Evolutionary conservation across 2,113 vertebrate species (phyloP).

Genomic region (Ptyas mucosa): DNA sequence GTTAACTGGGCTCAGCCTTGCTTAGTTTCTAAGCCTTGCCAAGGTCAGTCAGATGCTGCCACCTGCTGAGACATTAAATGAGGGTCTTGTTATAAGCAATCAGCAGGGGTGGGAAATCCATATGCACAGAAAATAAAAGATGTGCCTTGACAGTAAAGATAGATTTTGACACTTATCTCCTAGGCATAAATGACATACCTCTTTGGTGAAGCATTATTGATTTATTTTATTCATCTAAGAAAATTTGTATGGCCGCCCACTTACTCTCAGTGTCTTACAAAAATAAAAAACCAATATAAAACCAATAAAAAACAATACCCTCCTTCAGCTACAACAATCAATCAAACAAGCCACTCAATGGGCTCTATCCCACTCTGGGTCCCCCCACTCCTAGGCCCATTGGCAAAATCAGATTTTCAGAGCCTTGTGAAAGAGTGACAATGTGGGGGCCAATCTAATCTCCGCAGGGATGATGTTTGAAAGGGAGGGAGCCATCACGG

Average conservation of each 20-base stretch:
- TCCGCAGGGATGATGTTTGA: neutral
- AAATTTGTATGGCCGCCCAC: too few relatives aligned
- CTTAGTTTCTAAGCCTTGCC: neutral
- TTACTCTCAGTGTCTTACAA: too few relatives aligned
- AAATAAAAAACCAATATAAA: too few relatives aligned
- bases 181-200: neutral
- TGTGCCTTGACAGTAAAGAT: neutral
- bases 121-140: neutral
- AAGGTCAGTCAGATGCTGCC: neutral
- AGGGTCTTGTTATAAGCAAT: neutral
- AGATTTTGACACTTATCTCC: neutral
- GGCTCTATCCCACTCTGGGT: neutral
- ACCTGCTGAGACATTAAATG: neutral
- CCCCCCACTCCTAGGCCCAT: neutral
- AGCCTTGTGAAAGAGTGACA: neutral
- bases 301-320: too few relatives aligned
- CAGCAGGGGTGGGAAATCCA: accelerated
- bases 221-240: neutral
- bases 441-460: neutral
- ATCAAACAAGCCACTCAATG: neutral
- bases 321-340: too few relatives aligned
- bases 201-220: neutral
- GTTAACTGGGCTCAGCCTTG: neutral
- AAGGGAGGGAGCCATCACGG: neutral
- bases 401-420: neutral